Evolutionary conservation across 2,797 vertebrate species (phyloP).

Genomic region (Diplodus puntazzo): DNA sequence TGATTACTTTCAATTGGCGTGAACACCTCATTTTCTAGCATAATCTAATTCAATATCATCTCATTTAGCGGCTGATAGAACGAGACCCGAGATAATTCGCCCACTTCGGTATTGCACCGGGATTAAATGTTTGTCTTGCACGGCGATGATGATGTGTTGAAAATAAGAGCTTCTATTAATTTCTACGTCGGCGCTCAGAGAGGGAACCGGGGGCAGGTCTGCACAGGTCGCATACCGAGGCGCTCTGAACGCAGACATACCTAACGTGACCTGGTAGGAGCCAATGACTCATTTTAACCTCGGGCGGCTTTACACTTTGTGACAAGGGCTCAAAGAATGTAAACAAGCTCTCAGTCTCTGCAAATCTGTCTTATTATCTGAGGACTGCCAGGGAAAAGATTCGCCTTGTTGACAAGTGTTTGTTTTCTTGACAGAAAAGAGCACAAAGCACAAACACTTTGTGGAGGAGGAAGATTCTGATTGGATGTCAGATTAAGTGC

Average conservation of each 20-base stretch:
- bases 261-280: constrained; percentile 67
- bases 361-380: constrained; percentile 76
- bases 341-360: constrained; percentile 77
- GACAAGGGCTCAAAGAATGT: constrained; percentile 77
- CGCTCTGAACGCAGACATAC: constrained; percentile 52
- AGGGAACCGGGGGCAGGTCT: constrained; percentile 45
- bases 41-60: constrained; percentile 85
- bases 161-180: constrained; percentile 71
- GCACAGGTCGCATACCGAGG: constrained; percentile 71
- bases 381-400: constrained; percentile 57
- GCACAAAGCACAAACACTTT: constrained; percentile 46
- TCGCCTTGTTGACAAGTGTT: constrained; percentile 68
- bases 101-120: constrained; percentile 53
- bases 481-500: constrained; percentile 63
- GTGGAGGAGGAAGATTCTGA: constrained; percentile 52
- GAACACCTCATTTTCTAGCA: constrained; percentile 81
- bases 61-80: constrained; percentile 79
- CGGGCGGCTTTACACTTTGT: constrained; percentile 72
- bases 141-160: constrained; percentile 74
- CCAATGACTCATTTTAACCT: constrained; percentile 75
- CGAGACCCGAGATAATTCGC: constrained; percentile 74
- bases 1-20: constrained; percentile 81
- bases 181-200: constrained; percentile 33
- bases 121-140: constrained; percentile 81
- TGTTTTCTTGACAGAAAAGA: constrained; percentile 57